Conservation (phyloP, 2,113 vertebrate genomes). For the Perca flavescens region DNA sequence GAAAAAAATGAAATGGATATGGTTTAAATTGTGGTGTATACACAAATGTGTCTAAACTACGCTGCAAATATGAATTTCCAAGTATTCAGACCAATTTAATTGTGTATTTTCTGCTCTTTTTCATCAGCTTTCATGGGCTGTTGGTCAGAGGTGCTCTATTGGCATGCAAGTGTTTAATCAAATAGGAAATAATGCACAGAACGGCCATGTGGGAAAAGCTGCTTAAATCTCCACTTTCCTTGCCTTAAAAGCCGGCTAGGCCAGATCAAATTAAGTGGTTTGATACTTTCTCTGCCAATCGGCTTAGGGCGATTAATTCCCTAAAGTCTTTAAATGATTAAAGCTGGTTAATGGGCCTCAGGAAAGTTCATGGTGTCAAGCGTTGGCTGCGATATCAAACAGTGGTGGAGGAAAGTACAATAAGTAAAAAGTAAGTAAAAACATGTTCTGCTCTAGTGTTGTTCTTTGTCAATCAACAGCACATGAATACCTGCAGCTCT, state of each 20-base stretch:
- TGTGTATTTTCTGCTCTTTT: not conserved
- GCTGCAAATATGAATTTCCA: not conserved
- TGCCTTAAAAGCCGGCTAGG: slow-evolving; percentile 59
- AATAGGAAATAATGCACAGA: slow-evolving; percentile 67
- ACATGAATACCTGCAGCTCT: slow-evolving; percentile 23
- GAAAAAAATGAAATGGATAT: not conserved
- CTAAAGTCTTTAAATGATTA: slow-evolving; percentile 79
- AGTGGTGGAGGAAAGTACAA: slow-evolving; percentile 39
- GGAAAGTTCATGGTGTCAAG: slow-evolving; percentile 69
- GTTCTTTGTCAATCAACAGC: slow-evolving; percentile 1
- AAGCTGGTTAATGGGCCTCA: slow-evolving; percentile 73
- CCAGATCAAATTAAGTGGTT: slow-evolving; percentile 82
- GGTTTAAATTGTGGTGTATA: not conserved
- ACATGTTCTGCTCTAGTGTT: slow-evolving; percentile 3
- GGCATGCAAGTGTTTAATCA: slow-evolving; percentile 57
- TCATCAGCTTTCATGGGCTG: slow-evolving; percentile 3
- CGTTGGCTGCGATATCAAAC: slow-evolving; percentile 52
- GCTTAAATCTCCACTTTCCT: slow-evolving; percentile 66
- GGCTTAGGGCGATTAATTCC: slow-evolving; percentile 81
- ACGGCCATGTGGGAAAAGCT: slow-evolving; percentile 67
- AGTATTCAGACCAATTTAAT: slow-evolving; percentile 7
- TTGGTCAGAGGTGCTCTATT: slow-evolving; percentile 36
- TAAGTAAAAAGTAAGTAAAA: slow-evolving; percentile 30
- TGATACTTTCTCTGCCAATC: slow-evolving; percentile 79
- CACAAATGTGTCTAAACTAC: not conserved